Conservation (phyloP, 2,888 invertebrate species). For the Bibio marci region DNA sequence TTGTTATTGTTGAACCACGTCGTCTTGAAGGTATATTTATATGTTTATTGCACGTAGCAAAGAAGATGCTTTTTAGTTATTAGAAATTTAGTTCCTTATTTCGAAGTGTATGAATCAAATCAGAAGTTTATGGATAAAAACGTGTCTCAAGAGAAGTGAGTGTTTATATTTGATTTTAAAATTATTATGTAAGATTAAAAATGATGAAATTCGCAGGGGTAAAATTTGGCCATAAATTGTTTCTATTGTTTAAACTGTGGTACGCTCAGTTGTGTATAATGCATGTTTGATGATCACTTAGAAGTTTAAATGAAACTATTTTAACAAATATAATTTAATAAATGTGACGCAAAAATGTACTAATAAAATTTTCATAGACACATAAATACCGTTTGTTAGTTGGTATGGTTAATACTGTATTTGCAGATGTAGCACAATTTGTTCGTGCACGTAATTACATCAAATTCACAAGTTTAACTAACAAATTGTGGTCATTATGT, state of each 20-base stretch:
- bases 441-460: slow-evolving; percentile 95
- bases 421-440: slow-evolving; percentile 98
- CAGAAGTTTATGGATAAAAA: slow-evolving; percentile 98
- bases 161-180: too few species aligned
- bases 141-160: slow-evolving; percentile 86
- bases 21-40: too few species aligned
- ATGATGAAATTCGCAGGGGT: slow-evolving; percentile 31
- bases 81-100: slow-evolving; percentile 83
- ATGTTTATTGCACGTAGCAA: too few species aligned
- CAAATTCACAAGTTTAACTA: slow-evolving; percentile 92
- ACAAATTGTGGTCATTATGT: slow-evolving; percentile 97
- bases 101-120: too few species aligned
- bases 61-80: too few species aligned
- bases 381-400: slow-evolving; percentile 98
- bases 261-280: too few species aligned
- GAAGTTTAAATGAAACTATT: too few species aligned
- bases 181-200: too few species aligned
- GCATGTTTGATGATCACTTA: too few species aligned
- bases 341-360: slow-evolving; percentile 98
- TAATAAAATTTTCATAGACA: slow-evolving; percentile 98
- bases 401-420: slow-evolving; percentile 96
- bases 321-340: slow-evolving; percentile 85
- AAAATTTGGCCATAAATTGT: slow-evolving; percentile 22
- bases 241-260: slow-evolving; percentile 2
- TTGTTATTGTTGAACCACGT: too few species aligned